A percentile compares a stretch with the other conserved stretches of the same genome.
Evolutionary conservation across 2,113 vertebrate species (phyloP).

Genomic region (Pangasianodon hypophthalmus): DNA sequence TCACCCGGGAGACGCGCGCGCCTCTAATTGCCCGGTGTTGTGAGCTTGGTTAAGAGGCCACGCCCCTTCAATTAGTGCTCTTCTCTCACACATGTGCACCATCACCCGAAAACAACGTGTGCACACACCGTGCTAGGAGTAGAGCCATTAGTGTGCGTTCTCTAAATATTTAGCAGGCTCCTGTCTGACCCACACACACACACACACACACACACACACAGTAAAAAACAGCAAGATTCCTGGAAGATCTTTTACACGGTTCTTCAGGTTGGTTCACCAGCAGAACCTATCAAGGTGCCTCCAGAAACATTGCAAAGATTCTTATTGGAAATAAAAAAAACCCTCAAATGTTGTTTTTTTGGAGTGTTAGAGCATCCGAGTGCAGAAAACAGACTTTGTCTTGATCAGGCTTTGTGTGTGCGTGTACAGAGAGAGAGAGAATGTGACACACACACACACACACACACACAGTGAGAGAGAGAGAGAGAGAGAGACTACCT

Average conservation of each 20-base stretch:
- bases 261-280: background rate
- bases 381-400: background rate
- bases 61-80: constrained; percentile 26
- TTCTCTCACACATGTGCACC: background rate
- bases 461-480: constrained; percentile 25
- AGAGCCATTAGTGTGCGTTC: background rate
- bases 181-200: background rate
- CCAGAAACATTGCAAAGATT: background rate
- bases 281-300: background rate
- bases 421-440: background rate
- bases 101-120: background rate
- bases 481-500: constrained; percentile 63
- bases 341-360: background rate
- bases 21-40: constrained; percentile 25
- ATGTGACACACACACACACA: background rate
- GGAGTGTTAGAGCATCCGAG: background rate
- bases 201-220: background rate
- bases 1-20: constrained; percentile 10
- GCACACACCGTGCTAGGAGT: too few species aligned
- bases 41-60: constrained; percentile 32
- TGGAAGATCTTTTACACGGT: background rate
- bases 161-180: background rate
- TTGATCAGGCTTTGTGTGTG: background rate
- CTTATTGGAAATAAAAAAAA: background rate
- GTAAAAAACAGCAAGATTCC: background rate